A percentile compares a stretch with the other conserved stretches of the same genome.
Conservation (phyloP, 35 echinoderm and acorn worm genomes). For the Heliocidaris tuberculata region DNA sequence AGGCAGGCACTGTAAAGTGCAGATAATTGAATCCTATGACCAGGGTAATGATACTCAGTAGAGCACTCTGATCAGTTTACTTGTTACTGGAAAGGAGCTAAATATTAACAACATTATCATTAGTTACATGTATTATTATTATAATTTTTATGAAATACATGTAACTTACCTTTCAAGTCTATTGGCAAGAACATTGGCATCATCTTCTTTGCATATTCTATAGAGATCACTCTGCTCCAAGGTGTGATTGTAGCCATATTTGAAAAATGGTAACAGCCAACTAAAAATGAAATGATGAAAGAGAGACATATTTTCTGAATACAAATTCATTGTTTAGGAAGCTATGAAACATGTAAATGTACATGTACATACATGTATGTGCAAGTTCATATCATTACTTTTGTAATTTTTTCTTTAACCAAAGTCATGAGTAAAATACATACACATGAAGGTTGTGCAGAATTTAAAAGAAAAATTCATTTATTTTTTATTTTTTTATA, state of each 20-base stretch:
- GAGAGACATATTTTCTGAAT: no score
- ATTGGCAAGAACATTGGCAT: slow-evolving; percentile 46
- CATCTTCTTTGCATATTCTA: slow-evolving; percentile 49
- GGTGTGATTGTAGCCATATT: slow-evolving; percentile 59
- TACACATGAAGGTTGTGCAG: background rate
- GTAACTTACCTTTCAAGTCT: slow-evolving; percentile 62
- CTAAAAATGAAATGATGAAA: slow-evolving; percentile 16
- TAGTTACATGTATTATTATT: no score
- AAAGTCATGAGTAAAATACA: background rate
- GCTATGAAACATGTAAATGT: no score
- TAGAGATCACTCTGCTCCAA: slow-evolving; percentile 52
- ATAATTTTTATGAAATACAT: no score
- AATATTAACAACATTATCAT: background rate
- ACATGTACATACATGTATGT: background rate
- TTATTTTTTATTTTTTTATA: background rate
- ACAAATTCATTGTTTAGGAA: no score
- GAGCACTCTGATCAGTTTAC: background rate
- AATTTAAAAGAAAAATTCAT: background rate
- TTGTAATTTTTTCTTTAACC: background rate
- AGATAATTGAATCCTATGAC: background rate
- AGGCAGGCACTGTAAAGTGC: no score
- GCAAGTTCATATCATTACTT: background rate
- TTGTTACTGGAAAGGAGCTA: background rate
- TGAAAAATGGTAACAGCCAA: slow-evolving; percentile 71
- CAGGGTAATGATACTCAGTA: background rate